phyloP scores from a whole-genome alignment of 2,888 invertebrate genomes.

The Tuta absoluta region DNA sequence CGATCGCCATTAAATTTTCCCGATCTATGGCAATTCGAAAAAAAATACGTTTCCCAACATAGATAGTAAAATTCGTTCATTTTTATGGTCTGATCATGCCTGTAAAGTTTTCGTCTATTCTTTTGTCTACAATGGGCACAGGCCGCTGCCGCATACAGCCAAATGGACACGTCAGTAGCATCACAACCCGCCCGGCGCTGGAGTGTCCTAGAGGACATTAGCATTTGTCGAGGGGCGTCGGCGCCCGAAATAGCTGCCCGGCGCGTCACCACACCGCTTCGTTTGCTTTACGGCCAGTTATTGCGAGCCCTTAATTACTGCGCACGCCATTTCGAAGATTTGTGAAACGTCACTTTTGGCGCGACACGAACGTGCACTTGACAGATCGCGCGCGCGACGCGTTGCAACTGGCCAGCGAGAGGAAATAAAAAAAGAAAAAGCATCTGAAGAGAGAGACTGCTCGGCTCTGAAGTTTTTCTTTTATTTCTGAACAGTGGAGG shows the following conservation, averaged over 20 bases:
- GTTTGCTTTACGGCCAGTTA: conserved; percentile 75
- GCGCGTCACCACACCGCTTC: conserved; percentile 69
- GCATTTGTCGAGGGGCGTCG: conserved; percentile 77
- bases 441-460: conserved; percentile 9
- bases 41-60: no score
- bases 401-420: conserved; percentile 37
- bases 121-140: conserved; percentile 5
- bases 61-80: no score
- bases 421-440: conserved; percentile 33
- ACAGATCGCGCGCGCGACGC: conserved; percentile 53
- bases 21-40: no score
- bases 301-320: conserved; percentile 75
- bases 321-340: conserved; percentile 70
- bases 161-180: conserved; percentile 30
- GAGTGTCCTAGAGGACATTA: conserved; percentile 79
- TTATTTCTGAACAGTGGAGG: not conserved
- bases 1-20: no score
- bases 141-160: conserved; percentile 8
- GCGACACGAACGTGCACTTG: conserved; percentile 61
- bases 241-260: conserved; percentile 72
- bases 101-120: no score
- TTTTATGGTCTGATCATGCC: no score
- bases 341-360: conserved; percentile 73
- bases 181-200: conserved; percentile 49
- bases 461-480: not conserved